Conservation (phyloP, 2,113 vertebrate genomes). For the Oncorhynchus masou region DNA sequence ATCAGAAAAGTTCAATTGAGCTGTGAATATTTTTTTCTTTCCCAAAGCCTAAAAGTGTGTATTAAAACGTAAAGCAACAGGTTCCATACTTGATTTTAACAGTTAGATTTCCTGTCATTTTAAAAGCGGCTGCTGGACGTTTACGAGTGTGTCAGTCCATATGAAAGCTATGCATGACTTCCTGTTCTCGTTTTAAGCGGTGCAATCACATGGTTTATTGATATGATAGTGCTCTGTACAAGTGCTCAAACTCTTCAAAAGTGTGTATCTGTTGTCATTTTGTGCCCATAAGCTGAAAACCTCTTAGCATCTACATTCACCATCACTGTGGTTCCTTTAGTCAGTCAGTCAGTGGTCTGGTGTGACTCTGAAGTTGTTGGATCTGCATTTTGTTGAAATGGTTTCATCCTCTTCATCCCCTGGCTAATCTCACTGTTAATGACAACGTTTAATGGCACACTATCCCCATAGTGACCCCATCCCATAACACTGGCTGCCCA, state of each 20-base stretch:
- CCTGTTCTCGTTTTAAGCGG: slow-evolving; percentile 72
- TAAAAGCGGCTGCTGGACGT: slow-evolving; percentile 59
- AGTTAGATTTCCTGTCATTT: slow-evolving; percentile 71
- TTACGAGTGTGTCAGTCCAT: slow-evolving; percentile 67
- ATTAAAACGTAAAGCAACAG: slow-evolving; percentile 48
- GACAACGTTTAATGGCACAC: slow-evolving; percentile 59
- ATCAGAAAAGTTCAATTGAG: neutral
- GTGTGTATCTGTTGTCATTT: slow-evolving; percentile 77
- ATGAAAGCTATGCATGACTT: slow-evolving; percentile 78
- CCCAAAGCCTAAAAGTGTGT: slow-evolving; percentile 54
- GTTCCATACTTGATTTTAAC: slow-evolving; percentile 63
- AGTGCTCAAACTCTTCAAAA: slow-evolving; percentile 75
- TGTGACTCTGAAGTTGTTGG: slow-evolving; percentile 73
- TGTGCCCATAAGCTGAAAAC: slow-evolving; percentile 73
- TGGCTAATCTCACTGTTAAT: slow-evolving; percentile 51
- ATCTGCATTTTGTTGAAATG: slow-evolving; percentile 67
- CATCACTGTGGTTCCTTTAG: slow-evolving; percentile 76
- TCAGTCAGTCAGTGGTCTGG: slow-evolving; percentile 70
- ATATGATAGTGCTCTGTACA: slow-evolving; percentile 80
- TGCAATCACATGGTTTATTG: slow-evolving; percentile 80
- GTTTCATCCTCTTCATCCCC: slow-evolving; percentile 37
- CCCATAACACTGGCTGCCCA: neutral
- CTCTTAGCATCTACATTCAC: slow-evolving; percentile 75
- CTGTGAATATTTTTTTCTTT: slow-evolving; percentile 8
- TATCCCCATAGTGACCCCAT: slow-evolving; percentile 47